Evolutionary conservation across 1,140 invertebrate species (phyloP).

Genomic region (Venustaconcha ellipsiformis): DNA sequence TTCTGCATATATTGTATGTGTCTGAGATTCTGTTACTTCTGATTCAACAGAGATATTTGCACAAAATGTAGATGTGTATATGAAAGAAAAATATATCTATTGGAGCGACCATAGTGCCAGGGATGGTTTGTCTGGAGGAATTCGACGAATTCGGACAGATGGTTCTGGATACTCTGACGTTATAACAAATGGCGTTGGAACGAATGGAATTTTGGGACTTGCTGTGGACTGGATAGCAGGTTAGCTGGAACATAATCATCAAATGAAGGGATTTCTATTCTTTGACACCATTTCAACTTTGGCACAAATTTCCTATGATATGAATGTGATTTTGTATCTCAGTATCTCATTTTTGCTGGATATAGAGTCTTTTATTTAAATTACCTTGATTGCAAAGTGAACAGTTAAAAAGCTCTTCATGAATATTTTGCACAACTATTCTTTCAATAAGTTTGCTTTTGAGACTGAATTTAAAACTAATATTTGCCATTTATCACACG

Average conservation of each 20-base stretch:
- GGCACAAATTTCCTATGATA: no score
- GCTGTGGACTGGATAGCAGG: conserved; percentile 96
- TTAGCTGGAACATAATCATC: conserved; percentile 3
- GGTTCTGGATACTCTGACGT: conserved; percentile 86
- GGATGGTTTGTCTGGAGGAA: conserved; percentile 77
- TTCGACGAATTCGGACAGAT: conserved; percentile 85
- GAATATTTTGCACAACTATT: no score
- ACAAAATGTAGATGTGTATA: conserved; percentile 79
- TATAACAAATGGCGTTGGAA: conserved; percentile 87
- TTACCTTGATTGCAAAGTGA: no score
- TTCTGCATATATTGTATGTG: no score
- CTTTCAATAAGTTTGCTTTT: no score
- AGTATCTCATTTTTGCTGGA: no score
- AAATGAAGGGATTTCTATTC: background rate
- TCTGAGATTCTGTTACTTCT: no score
- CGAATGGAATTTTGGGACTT: conserved; percentile 87
- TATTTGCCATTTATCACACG: no score
- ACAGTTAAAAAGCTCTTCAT: no score
- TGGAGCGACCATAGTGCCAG: conserved; percentile 89
- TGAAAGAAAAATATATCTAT: conserved; percentile 91
- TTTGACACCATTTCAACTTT: background rate
- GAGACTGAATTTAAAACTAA: no score
- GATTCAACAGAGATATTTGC: conserved; percentile 38
- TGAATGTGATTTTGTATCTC: no score
- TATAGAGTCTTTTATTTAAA: no score